phyloP scores from a whole-genome alignment of 1,140 invertebrate genomes.

The Procambarus clarkii region DNA sequence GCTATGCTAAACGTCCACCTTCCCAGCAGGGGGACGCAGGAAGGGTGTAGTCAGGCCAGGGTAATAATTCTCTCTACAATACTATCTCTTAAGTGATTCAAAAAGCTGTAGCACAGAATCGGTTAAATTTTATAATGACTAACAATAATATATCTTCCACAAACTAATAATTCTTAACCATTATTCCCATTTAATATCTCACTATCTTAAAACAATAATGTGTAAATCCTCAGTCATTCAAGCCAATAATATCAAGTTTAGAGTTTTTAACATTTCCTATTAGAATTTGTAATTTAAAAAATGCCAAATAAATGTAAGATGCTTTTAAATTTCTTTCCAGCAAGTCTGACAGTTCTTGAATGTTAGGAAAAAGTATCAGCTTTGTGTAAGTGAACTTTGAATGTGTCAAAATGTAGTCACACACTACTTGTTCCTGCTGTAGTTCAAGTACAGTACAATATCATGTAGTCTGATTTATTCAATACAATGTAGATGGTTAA shows the following conservation, averaged over 20 bases:
- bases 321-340: too few species aligned
- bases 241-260: too few species aligned
- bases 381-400: background rate
- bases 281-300: too few species aligned
- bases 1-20: conserved; percentile 57
- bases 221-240: too few species aligned
- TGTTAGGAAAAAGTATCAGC: too few species aligned
- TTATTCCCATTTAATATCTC: background rate
- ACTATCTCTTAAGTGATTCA: conserved; percentile 40
- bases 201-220: background rate
- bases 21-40: conserved; percentile 62
- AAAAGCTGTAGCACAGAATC: conserved; percentile 33
- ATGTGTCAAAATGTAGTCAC: background rate
- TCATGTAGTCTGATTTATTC: background rate
- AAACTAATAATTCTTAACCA: background rate
- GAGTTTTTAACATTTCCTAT: too few species aligned
- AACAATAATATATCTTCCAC: conserved; percentile 2
- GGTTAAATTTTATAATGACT: background rate
- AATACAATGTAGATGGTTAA: too few species aligned
- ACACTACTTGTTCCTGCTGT: conserved; percentile 16
- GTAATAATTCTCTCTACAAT: conserved; percentile 22
- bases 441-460: background rate
- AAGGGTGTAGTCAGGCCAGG: conserved; percentile 38
- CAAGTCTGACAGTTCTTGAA: too few species aligned
- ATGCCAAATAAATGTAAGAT: too few species aligned